Evolutionary conservation across 2,113 vertebrate genomes (phyloP).

Genomic region (Caracal caracal): DNA sequence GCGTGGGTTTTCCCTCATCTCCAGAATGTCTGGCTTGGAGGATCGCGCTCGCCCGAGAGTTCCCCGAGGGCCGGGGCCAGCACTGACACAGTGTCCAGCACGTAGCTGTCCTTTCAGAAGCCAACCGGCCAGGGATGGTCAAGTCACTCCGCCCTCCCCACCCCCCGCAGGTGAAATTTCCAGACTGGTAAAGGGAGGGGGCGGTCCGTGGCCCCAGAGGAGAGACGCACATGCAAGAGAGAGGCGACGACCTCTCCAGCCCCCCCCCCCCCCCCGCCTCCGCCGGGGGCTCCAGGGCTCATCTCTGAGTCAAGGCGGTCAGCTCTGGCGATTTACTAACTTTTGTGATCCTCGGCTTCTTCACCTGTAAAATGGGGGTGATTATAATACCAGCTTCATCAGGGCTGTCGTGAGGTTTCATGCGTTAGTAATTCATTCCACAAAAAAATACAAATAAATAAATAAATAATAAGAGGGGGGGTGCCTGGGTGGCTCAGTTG

Average conservation of each 20-base stretch:
- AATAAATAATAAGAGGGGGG: no score
- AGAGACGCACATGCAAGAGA: rapidly evolving
- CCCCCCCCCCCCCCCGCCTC: no score
- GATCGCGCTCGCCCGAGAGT: no score
- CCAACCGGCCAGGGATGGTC: background rate
- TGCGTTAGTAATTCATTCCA: background rate
- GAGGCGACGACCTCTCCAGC: background rate
- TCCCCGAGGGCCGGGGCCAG: background rate
- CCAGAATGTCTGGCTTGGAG: background rate
- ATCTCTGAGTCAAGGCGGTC: background rate
- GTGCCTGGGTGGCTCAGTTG: no score
- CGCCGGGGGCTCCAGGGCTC: rapidly evolving
- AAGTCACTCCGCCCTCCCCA: background rate
- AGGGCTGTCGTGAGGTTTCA: background rate
- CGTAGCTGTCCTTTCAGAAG: no score
- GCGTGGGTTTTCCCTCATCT: background rate
- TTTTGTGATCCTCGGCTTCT: background rate
- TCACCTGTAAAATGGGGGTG: background rate
- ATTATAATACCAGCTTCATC: no score
- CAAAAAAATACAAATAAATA: background rate
- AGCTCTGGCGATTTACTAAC: background rate
- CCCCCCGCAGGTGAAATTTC: no score
- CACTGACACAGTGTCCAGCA: no score
- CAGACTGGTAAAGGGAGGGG: background rate
- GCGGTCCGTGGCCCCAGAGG: background rate